A percentile compares a stretch with the other conserved stretches of the same genome.
phyloP scores from a whole-genome alignment of 2,888 invertebrate species.

The Drosophila greeni region DNA sequence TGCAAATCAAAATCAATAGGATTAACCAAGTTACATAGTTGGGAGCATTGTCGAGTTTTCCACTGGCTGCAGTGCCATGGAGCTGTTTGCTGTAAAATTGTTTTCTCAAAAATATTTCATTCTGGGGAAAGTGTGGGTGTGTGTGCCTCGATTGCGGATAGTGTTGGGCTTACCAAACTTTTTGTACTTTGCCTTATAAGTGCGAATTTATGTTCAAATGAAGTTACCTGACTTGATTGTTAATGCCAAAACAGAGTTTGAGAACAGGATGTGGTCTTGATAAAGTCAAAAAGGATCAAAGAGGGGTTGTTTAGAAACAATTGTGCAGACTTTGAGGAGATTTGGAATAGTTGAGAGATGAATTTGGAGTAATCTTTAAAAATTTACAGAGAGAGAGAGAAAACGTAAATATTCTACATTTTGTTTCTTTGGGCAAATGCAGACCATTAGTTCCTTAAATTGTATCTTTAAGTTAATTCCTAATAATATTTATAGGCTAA shows the following conservation, averaged over 20 bases:
- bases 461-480: too few species aligned
- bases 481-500: too few species aligned
- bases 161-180: slow-evolving; percentile 63
- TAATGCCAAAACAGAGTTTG: slow-evolving; percentile 3
- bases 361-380: not conserved
- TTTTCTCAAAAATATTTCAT: slow-evolving; percentile 64
- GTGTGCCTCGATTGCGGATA: slow-evolving; percentile 49
- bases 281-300: not conserved
- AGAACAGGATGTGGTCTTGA: slow-evolving; percentile 2
- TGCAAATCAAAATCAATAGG: slow-evolving; percentile 76
- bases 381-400: too few species aligned
- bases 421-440: too few species aligned
- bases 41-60: slow-evolving; percentile 39
- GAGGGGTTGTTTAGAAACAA: slow-evolving; percentile 11
- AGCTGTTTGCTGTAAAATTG: slow-evolving; percentile 49
- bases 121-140: slow-evolving; percentile 19
- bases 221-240: slow-evolving; percentile 34
- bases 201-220: slow-evolving; percentile 52
- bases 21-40: slow-evolving; percentile 69
- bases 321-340: not conserved
- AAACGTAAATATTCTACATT: too few species aligned
- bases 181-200: slow-evolving; percentile 59
- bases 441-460: too few species aligned
- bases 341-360: not conserved
- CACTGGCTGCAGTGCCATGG: slow-evolving; percentile 23